These are phyloP conservation scores for Cynopterus sphinx DNA, from an alignment of 2,797 vertebrate species.

Conservation along the genomic window DNA sequence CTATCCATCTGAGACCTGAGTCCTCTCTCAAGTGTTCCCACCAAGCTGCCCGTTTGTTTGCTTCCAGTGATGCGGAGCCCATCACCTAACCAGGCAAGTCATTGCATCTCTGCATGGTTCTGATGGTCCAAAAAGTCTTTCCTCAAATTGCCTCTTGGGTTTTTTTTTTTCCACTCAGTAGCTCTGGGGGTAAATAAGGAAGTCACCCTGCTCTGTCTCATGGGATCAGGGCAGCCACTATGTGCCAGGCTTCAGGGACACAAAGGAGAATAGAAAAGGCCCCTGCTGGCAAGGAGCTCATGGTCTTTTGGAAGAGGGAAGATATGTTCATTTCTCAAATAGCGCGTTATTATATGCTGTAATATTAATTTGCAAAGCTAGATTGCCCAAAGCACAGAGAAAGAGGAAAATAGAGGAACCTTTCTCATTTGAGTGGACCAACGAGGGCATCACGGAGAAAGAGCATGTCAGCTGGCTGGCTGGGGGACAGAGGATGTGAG, in stretches of 20 bases:
- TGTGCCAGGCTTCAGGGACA: neutral
- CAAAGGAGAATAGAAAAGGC: neutral
- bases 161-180: neutral
- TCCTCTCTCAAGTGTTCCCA: neutral
- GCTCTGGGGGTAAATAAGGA: neutral
- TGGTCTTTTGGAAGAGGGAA: neutral
- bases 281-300: neutral
- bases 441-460: neutral
- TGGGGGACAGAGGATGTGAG: neutral
- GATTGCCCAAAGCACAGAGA: neutral
- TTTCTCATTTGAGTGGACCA: neutral
- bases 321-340: neutral
- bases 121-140: neutral
- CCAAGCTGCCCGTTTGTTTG: neutral
- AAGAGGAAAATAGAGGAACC: neutral
- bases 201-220: neutral
- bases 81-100: neutral
- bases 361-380: neutral
- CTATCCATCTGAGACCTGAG: neutral
- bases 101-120: neutral
- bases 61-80: neutral
- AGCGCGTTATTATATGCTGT: neutral
- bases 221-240: neutral
- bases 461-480: neutral
- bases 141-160: neutral